Evolutionary conservation across 2,113 vertebrate genomes (phyloP), one percentile per base, ranked within the genome.

Genomic region (Anguilla japonica): DNA sequence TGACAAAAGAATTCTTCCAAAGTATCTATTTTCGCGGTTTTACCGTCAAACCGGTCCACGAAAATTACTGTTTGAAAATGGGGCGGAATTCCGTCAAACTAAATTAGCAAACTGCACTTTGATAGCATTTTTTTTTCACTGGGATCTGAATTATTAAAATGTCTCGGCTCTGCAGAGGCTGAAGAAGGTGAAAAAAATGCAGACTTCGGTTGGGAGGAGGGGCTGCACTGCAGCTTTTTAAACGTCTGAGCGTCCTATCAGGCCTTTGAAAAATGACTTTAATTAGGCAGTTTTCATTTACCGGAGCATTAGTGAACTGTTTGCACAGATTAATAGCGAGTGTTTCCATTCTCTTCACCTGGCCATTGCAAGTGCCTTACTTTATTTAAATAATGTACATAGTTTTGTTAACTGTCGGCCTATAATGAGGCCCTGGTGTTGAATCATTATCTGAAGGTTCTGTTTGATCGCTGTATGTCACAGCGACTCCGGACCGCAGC

Each of bases 281-380:
- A 89, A 93, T 94, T 95, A 93, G 84, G 90, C 87, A 46, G 85
- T 91, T 87, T 91, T 91, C 90, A 90, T 94, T 95, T 91, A 91
- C 82, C 20, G 34, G 87, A 88, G 89, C 89, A 92, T 87, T 91
- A 93, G 92, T 91, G 90, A 93, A 94, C 91, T 88, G 93, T 95
- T 96, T 95, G 93, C 93, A 94, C 92, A 93, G 92, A 94, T 93
- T 94, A 93, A 94, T 91, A 88, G 88, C 89, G 92, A 91, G 93
- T 91, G 88, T 93, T 94, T 93, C 89, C 83, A 87, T 87, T 34
- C 90, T 87, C 88, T 87, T 91, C 53, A 87, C 92, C 88, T 92
- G 90, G 92, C 92, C 89, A 91, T 91, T 91, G 88, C 81, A 60
- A 92, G 94, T 94, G 93, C 94, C 94, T 95, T 95, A 90, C 91